Conservation (phyloP, 53 echinoderm and acorn worm genomes). For the Mesocentrotus franciscanus region DNA sequence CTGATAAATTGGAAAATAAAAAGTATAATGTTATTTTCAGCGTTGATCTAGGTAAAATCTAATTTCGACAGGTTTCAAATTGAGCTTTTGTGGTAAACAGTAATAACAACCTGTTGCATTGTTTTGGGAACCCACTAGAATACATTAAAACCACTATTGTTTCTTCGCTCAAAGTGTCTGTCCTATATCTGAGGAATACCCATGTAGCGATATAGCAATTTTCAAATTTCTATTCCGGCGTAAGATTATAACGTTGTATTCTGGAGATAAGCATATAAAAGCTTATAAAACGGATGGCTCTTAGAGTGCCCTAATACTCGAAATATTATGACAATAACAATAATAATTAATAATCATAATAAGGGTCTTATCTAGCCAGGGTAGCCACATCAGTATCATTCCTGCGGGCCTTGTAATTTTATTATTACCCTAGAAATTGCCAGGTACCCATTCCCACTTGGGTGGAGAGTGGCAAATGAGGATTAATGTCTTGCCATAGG, state of each 20-base stretch:
- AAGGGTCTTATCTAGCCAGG: too few relatives aligned
- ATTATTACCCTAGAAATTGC: too few relatives aligned
- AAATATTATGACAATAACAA: too few relatives aligned
- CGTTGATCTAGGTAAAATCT: not conserved
- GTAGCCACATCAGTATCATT: too few relatives aligned
- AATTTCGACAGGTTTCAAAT: not conserved
- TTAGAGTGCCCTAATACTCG: too few relatives aligned
- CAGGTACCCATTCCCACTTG: too few relatives aligned
- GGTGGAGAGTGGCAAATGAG: too few relatives aligned
- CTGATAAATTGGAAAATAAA: not conserved
- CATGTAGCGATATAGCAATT: not conserved
- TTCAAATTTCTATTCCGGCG: not conserved
- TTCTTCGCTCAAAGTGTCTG: not conserved
- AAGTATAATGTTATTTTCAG: not conserved
- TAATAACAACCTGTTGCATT: not conserved
- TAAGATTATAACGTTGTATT: not conserved
- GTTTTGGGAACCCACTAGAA: not conserved
- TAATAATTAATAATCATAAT: too few relatives aligned
- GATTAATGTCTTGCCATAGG: too few relatives aligned
- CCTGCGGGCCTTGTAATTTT: too few relatives aligned
- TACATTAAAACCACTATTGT: not conserved
- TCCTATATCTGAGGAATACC: not conserved
- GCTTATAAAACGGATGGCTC: too few relatives aligned
- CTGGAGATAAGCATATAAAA: not conserved
- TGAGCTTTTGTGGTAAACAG: not conserved